Percentiles rank a stretch among this genome's conserved stretches.
These are phyloP conservation scores for Brachionus rubens DNA, from an alignment of 1,140 invertebrate genomes.

Conservation along the genomic window DNA sequence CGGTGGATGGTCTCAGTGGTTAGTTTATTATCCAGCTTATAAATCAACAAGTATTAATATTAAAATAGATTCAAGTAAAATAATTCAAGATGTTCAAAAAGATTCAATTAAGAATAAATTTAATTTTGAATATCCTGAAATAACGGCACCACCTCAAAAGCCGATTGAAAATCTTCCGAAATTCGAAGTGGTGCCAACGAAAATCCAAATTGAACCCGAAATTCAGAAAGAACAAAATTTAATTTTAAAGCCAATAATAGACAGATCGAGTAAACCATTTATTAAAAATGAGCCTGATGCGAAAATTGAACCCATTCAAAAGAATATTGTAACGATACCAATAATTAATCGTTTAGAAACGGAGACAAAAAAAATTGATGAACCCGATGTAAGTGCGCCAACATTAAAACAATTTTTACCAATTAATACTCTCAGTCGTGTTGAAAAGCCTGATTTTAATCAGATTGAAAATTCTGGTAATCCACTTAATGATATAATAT, in stretches of 20 bases:
- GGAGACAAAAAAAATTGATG: not conserved
- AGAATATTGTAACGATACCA: not conserved
- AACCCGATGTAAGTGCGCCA: not conserved
- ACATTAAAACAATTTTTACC: conserved; percentile 7
- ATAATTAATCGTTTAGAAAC: not conserved
- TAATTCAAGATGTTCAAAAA: not conserved
- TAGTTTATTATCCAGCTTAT: conserved; percentile 12
- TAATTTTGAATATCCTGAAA: not conserved
- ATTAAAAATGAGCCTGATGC: not conserved
- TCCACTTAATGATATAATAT: not conserved
- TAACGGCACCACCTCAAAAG: not conserved
- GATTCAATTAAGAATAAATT: not conserved
- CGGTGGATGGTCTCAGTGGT: conserved; percentile 29
- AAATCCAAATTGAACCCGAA: not conserved
- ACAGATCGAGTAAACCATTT: conserved; percentile 7
- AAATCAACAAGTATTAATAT: not conserved
- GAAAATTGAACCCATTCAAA: not conserved
- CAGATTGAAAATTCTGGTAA: not conserved
- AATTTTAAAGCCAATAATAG: not conserved
- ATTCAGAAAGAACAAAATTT: not conserved
- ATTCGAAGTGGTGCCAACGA: not conserved
- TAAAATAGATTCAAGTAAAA: not conserved
- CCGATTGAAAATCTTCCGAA: not conserved
- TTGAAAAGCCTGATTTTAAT: not conserved
- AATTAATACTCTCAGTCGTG: not conserved